A percentile compares a stretch with the other conserved stretches of the same genome.
Evolutionary conservation across 2,888 invertebrate species (phyloP).

Genomic region (Diogma glabrata): DNA sequence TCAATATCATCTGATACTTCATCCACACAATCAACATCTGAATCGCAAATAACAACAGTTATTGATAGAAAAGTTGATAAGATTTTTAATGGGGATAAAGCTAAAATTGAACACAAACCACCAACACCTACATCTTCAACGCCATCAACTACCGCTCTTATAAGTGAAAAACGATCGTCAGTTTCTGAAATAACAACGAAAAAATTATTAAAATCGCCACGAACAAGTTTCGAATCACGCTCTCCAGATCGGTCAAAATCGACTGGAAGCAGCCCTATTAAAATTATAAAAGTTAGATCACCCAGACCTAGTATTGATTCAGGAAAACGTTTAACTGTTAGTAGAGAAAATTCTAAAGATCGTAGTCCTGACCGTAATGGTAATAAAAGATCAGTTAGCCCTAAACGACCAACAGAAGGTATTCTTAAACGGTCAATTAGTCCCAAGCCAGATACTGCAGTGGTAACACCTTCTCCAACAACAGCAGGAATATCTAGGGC

Average conservation of each 20-base stretch:
- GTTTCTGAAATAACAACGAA: slow-evolving; percentile 5
- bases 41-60: slow-evolving; percentile 19
- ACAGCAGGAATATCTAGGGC: slow-evolving; percentile 10
- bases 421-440: slow-evolving; percentile 32
- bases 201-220: slow-evolving; percentile 36
- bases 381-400: slow-evolving; percentile 29
- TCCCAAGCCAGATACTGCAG: slow-evolving; percentile 17
- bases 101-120: not conserved
- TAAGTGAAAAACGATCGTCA: slow-evolving; percentile 3
- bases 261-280: slow-evolving; percentile 34
- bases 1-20: not conserved
- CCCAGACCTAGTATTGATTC: slow-evolving; percentile 46
- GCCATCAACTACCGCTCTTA: not conserved
- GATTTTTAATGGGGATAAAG: slow-evolving; percentile 26
- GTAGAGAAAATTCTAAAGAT: slow-evolving; percentile 34
- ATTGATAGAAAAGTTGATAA: slow-evolving; percentile 37
- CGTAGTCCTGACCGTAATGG: slow-evolving; percentile 25
- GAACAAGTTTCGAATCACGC: slow-evolving; percentile 44
- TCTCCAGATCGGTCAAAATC: slow-evolving; percentile 38
- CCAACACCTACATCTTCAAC: not conserved
- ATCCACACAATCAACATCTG: not conserved
- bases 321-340: slow-evolving; percentile 30
- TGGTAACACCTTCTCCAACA: not conserved
- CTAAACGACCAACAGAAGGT: slow-evolving; percentile 32
- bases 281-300: slow-evolving; percentile 37